These are phyloP conservation scores for Lochmaea capreae DNA, from an alignment of 2,888 invertebrate species.

Conservation along the genomic window DNA sequence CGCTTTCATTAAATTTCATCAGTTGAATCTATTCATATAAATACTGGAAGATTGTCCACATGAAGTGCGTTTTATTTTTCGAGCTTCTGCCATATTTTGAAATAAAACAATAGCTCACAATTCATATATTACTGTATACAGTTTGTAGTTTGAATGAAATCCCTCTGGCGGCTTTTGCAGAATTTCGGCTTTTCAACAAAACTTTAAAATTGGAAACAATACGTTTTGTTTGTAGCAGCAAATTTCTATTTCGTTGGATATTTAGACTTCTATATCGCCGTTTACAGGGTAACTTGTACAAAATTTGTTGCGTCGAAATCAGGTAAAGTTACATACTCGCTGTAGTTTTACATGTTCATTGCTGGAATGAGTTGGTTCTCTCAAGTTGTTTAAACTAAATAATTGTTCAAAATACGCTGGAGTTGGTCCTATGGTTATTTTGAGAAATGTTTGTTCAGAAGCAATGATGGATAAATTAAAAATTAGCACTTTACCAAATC, in stretches of 20 bases:
- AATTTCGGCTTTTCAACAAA: slow-evolving; percentile 19
- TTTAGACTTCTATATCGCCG: slow-evolving; percentile 4
- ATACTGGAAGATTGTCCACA: background rate
- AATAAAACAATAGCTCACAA: background rate
- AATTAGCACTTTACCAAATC: no score
- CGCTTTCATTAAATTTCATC: background rate
- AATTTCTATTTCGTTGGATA: slow-evolving; percentile 26
- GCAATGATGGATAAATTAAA: no score
- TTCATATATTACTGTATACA: slow-evolving; percentile 9
- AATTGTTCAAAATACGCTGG: no score
- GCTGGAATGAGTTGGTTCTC: background rate
- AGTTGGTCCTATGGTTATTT: no score
- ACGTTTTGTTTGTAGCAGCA: slow-evolving; percentile 29
- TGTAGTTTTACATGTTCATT: background rate
- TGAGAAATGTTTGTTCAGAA: no score
- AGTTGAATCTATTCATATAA: background rate
- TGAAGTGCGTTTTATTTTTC: slow-evolving; percentile 2
- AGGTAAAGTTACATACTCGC: background rate
- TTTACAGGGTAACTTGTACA: background rate
- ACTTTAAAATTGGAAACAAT: slow-evolving; percentile 27
- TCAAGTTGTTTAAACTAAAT: no score
- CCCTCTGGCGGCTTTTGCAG: slow-evolving; percentile 18
- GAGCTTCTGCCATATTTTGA: background rate
- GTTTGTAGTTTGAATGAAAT: slow-evolving; percentile 20
- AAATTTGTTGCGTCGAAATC: background rate